These are phyloP conservation scores for Sebastes vulpes DNA, from an alignment of 2,797 vertebrate species.

Conservation along the genomic window DNA sequence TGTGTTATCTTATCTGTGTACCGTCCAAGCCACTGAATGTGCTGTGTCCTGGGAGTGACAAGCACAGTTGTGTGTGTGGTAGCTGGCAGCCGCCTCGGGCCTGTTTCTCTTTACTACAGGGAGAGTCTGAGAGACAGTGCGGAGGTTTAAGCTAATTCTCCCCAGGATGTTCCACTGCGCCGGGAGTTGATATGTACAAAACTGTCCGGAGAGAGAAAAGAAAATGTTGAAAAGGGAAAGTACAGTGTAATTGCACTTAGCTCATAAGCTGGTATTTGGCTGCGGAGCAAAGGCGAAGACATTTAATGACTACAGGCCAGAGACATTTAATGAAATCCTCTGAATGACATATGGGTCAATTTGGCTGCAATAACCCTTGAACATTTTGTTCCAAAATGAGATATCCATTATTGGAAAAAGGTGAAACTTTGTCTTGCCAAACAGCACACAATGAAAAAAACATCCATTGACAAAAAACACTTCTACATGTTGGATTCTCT, in stretches of 20 bases:
- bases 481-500: conserved; percentile 35
- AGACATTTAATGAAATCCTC: conserved; percentile 62
- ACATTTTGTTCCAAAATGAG: conserved; percentile 55
- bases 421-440: conserved; percentile 50
- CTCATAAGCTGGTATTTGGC: conserved; percentile 46
- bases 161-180: conserved; percentile 41
- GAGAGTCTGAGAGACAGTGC: conserved; percentile 32
- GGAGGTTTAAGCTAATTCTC: conserved; percentile 40
- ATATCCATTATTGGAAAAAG: conserved; percentile 63
- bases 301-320: conserved; percentile 45
- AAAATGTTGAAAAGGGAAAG: conserved; percentile 41
- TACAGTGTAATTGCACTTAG: conserved; percentile 40
- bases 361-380: conserved; percentile 45
- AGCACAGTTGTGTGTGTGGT: conserved; percentile 68
- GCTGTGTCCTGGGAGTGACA: conserved; percentile 72
- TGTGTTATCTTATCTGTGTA: conserved; percentile 76
- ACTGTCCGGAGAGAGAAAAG: conserved; percentile 38
- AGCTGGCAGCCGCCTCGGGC: conserved; percentile 48
- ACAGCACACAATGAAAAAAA: conserved; percentile 43
- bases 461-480: conserved; percentile 54
- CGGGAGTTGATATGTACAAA: conserved; percentile 45
- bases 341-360: conserved; percentile 58
- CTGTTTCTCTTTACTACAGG: conserved; percentile 33
- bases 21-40: conserved; percentile 67
- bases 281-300: conserved; percentile 37